Percentiles rank a stretch among this genome's conserved stretches.
phyloP scores from a whole-genome alignment of 2,888 invertebrate species.

The Myathropa florea region DNA sequence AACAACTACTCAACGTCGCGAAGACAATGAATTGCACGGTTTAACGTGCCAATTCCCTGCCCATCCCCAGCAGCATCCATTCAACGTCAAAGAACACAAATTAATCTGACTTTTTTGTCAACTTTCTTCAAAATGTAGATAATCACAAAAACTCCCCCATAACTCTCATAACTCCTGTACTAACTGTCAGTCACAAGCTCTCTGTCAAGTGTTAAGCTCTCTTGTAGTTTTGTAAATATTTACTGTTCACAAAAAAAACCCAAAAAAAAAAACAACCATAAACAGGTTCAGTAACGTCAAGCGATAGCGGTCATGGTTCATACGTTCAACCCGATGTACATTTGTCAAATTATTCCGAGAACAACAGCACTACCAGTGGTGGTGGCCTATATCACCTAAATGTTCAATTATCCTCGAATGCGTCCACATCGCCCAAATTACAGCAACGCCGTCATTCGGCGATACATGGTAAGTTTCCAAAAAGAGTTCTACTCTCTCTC shows the following conservation, averaged over 20 bases:
- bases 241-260: slow-evolving; percentile 35
- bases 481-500: neutral
- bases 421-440: slow-evolving; percentile 80
- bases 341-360: slow-evolving; percentile 72
- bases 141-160: no score
- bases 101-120: no score
- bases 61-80: no score
- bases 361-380: slow-evolving; percentile 58
- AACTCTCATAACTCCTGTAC: no score
- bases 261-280: slow-evolving; percentile 41
- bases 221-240: neutral
- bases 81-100: no score
- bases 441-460: slow-evolving; percentile 82
- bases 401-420: slow-evolving; percentile 74
- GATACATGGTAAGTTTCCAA: slow-evolving; percentile 81
- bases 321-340: slow-evolving; percentile 83
- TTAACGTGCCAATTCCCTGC: no score
- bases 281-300: slow-evolving; percentile 93
- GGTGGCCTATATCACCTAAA: slow-evolving; percentile 74
- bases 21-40: no score
- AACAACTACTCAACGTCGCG: no score
- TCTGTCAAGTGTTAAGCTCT: neutral
- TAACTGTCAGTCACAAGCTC: no score
- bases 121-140: no score
- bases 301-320: slow-evolving; percentile 94